Conservation (phyloP, 1,140 invertebrate genomes). For the Atta texana region DNA sequence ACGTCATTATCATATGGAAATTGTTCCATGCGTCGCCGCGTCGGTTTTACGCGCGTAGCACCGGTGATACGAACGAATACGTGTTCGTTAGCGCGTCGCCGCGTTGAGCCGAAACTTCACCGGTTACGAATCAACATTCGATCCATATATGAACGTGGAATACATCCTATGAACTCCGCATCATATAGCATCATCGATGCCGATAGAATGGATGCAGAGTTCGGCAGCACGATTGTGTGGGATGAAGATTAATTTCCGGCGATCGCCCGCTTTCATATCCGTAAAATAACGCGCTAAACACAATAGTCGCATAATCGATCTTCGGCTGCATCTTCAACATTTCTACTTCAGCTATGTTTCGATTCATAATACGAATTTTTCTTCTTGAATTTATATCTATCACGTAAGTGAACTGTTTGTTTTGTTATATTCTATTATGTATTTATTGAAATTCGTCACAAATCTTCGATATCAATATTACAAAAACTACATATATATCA, state of each 20-base stretch:
- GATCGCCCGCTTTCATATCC: constrained; percentile 2
- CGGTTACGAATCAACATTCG: constrained; percentile 16
- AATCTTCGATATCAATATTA: background rate
- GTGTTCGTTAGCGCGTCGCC: constrained; percentile 14
- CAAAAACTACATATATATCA: background rate
- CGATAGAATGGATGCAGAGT: background rate
- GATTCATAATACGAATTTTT: background rate
- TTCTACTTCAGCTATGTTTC: background rate
- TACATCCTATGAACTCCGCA: background rate
- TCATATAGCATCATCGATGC: constrained; percentile 5
- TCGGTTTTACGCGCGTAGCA: background rate
- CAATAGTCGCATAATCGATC: background rate
- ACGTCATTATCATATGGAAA: constrained; percentile 56
- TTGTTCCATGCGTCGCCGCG: constrained; percentile 12
- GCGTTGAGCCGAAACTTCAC: constrained; percentile 14
- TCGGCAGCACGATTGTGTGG: constrained; percentile 49
- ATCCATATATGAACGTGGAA: background rate
- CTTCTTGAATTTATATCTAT: background rate
- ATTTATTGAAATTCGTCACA: background rate
- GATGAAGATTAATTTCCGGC: constrained; percentile 61
- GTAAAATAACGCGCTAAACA: constrained; percentile 4
- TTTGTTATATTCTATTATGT: background rate
- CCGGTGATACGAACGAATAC: background rate
- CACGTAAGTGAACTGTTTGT: background rate
- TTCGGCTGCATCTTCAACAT: background rate